phyloP scores from a whole-genome alignment of 2,888 invertebrate species.

The Cerceris rybyensis region DNA sequence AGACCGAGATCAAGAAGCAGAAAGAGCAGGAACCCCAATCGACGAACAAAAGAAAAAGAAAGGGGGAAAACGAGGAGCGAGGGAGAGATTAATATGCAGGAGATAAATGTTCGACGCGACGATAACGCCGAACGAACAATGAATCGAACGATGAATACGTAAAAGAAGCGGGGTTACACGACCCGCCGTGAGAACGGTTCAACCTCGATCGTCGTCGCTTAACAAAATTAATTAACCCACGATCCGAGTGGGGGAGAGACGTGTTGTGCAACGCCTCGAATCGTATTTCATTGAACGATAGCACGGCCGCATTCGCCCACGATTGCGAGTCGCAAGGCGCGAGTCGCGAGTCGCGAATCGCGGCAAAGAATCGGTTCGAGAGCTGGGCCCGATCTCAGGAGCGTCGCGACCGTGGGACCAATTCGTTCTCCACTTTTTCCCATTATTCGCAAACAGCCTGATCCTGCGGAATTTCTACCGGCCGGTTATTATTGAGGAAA shows the following conservation, averaged over 20 bases:
- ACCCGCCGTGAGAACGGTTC: conserved; percentile 38
- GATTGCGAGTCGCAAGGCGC: background rate
- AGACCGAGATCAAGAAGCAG: background rate
- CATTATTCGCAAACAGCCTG: too few species aligned
- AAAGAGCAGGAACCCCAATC: background rate
- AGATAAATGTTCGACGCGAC: conserved; percentile 3
- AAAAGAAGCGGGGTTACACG: conserved; percentile 46
- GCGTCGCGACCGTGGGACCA: too few species aligned
- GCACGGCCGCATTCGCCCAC: background rate
- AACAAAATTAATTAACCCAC: conserved; percentile 41
- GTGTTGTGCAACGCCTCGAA: conserved; percentile 7
- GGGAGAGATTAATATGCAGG: background rate
- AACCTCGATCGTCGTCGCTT: conserved; percentile 36
- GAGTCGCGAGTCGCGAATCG: background rate
- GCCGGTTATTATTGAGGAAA: too few species aligned
- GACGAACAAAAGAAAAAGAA: background rate
- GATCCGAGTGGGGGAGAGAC: background rate
- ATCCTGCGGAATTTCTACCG: too few species aligned
- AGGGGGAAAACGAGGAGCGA: background rate
- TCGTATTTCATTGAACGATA: conserved; percentile 6
- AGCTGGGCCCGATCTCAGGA: too few species aligned
- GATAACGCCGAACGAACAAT: conserved; percentile 19
- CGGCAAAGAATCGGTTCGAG: too few species aligned
- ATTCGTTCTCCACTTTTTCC: too few species aligned
- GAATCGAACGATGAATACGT: conserved; percentile 28